A percentile compares a stretch with the other conserved stretches of the same genome.
phyloP scores from a whole-genome alignment of 2,113 vertebrate genomes.

The Xiphophorus couchianus region DNA sequence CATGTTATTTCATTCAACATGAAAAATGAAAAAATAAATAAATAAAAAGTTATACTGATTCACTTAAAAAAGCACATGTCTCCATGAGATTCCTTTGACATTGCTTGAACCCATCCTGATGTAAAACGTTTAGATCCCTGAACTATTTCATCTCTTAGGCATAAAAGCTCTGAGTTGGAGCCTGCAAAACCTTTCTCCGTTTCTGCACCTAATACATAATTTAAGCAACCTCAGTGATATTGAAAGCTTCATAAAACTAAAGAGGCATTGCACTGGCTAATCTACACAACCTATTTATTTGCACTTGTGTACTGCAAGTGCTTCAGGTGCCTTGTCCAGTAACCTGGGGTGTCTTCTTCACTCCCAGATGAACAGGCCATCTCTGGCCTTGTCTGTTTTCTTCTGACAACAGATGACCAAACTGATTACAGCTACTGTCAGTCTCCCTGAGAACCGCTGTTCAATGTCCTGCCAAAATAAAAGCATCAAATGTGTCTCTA shows the following conservation, averaged over 20 bases:
- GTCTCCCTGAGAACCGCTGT: constrained; percentile 71
- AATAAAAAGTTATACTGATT: neutral
- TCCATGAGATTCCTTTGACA: constrained; percentile 11
- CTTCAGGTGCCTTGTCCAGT: constrained; percentile 29
- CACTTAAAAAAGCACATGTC: constrained; percentile 3
- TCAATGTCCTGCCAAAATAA: constrained; percentile 65
- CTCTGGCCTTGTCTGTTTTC: constrained; percentile 62
- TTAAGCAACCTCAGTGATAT: constrained; percentile 66
- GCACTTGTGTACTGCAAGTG: constrained; percentile 33
- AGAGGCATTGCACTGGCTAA: constrained; percentile 66
- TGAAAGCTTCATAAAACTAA: constrained; percentile 53
- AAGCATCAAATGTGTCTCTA: constrained; percentile 59
- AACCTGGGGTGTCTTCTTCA: constrained; percentile 39
- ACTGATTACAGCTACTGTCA: constrained; percentile 76
- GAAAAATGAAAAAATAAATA: neutral
- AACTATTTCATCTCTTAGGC: constrained; percentile 46
- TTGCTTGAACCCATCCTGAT: constrained; percentile 14
- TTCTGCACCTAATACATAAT: constrained; percentile 62
- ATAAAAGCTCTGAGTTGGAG: constrained; percentile 48
- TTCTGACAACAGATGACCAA: constrained; percentile 67
- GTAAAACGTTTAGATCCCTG: constrained; percentile 27
- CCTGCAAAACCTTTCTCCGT: constrained; percentile 43
- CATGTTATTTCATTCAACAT: neutral
- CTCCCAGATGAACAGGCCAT: constrained; percentile 48
- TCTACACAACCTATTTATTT: constrained; percentile 75